Evolutionary conservation across 1,140 invertebrate genomes (phyloP), one percentile per base, ranked within the genome.

Genomic region (Bombus vancouverensis): DNA sequence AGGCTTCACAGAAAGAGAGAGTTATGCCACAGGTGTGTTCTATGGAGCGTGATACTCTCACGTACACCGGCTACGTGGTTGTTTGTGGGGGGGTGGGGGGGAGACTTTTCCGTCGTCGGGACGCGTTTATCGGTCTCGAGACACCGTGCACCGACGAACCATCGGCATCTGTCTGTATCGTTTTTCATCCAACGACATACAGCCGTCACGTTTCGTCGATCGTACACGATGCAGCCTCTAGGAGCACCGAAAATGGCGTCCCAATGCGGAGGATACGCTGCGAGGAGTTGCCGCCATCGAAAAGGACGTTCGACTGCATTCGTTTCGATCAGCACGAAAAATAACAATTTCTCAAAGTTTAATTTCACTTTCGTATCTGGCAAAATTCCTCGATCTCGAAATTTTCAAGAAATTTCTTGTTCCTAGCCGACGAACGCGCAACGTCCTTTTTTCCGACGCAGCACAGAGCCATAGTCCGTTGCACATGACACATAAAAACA

Each of bases 41-140:
- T 91, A 86, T 88, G 87, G 82, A 91, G 89, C 87, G 89, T 92
- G 91, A 90, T 87, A 81, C 86, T 91, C 87, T 91, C 90, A 88
- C 88, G 90, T 92, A 91, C 88, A 89, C 88, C 89, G 87, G 87
- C 90, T 91, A 91, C 89, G 89, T 91, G 90, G 87, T 88, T 86
- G 79, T 75, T 87, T 44, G 44, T 70, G 79, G 25, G 28, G 59
- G 32, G 25, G 62, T 44, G 76, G 77, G 66, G 32, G 32, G 28
- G 28, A 22, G 65, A 39, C 77, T n/a, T 81, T 57, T 15, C 39
- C 70, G 22, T 42, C 76, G 39, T 74, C 84, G 78, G 66, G 39
- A 53, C 72, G 76, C 84, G 42, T 80, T 83, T n/a, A 39, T 25
- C 25, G 10, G 18, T 34, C 42, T n/a, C 71, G 18, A 53, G 75